Percentiles rank a stretch among this genome's conserved stretches.
phyloP scores from a whole-genome alignment of 2,797 vertebrate species.

The Iguana delicatissima region DNA sequence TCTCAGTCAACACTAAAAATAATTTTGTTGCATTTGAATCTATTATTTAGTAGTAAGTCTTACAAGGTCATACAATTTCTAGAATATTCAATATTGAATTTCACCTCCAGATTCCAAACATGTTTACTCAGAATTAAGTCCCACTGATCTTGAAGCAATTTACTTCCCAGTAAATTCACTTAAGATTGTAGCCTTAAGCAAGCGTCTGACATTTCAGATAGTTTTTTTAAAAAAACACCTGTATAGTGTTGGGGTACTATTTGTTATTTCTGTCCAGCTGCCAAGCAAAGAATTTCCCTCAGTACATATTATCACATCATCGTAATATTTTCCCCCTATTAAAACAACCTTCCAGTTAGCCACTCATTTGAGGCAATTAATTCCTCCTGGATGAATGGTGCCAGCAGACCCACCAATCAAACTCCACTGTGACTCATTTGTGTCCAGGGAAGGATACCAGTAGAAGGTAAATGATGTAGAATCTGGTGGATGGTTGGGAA shows the following conservation, averaged over 20 bases:
- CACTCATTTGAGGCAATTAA: background rate
- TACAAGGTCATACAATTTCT: background rate
- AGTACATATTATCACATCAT: slow-evolving; percentile 7
- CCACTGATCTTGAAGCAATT: slow-evolving; percentile 26
- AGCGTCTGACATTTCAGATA: background rate
- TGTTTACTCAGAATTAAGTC: slow-evolving; percentile 7
- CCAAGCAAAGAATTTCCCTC: slow-evolving; percentile 22
- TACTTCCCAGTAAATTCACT: slow-evolving; percentile 4
- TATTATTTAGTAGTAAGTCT: background rate
- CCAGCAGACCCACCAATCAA: too few species aligned
- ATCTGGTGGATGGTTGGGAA: background rate
- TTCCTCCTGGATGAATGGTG: background rate
- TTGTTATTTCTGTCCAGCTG: slow-evolving; percentile 26
- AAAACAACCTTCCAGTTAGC: slow-evolving; percentile 2
- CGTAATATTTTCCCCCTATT: background rate
- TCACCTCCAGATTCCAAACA: background rate
- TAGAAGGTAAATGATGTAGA: background rate
- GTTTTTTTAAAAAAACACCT: background rate
- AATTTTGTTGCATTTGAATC: background rate
- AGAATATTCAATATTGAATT: background rate
- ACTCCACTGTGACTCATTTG: background rate
- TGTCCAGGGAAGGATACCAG: background rate
- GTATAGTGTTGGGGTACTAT: background rate
- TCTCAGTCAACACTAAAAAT: background rate
- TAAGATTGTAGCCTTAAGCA: slow-evolving; percentile 16